Conservation (phyloP, 2,113 vertebrate genomes). For the Peromyscus polionotus region DNA sequence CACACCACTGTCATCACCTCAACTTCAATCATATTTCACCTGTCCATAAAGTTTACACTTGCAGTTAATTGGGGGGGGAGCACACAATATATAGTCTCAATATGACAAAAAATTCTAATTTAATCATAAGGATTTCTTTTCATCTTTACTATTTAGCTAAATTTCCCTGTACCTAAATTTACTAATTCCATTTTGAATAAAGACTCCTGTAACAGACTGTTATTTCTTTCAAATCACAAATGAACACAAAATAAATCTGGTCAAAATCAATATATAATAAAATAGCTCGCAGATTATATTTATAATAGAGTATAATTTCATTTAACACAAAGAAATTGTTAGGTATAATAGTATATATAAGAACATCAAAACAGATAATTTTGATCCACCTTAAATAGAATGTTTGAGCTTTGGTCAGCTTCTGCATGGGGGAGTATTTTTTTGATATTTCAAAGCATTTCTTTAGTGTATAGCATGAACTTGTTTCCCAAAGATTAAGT, state of each 20-base stretch:
- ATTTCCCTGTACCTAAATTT: constrained; percentile 28
- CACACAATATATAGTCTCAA: not conserved
- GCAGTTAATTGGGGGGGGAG: constrained; percentile 59
- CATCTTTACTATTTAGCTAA: constrained; percentile 41
- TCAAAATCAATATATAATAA: not conserved
- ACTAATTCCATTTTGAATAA: constrained; percentile 30
- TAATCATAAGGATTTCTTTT: constrained; percentile 22
- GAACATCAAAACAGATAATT: not conserved
- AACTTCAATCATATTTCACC: not conserved
- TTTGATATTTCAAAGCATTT: not conserved
- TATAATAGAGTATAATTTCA: not conserved
- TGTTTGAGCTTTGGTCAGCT: not conserved
- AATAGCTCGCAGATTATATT: not conserved
- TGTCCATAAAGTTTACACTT: constrained; percentile 50
- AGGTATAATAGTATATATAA: not conserved
- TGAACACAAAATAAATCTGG: not conserved
- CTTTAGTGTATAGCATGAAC: not conserved
- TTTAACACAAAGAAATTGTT: constrained; percentile 1
- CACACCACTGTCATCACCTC: constrained; percentile 54
- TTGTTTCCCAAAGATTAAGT: not conserved
- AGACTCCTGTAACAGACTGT: not conserved
- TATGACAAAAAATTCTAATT: constrained; percentile 53
- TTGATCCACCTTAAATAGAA: not conserved
- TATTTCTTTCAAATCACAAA: not conserved
- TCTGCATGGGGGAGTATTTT: not conserved